Base-by-base conservation (phyloP, 2,888 invertebrate species). In the Exephanes ischioxanthus region DNA sequence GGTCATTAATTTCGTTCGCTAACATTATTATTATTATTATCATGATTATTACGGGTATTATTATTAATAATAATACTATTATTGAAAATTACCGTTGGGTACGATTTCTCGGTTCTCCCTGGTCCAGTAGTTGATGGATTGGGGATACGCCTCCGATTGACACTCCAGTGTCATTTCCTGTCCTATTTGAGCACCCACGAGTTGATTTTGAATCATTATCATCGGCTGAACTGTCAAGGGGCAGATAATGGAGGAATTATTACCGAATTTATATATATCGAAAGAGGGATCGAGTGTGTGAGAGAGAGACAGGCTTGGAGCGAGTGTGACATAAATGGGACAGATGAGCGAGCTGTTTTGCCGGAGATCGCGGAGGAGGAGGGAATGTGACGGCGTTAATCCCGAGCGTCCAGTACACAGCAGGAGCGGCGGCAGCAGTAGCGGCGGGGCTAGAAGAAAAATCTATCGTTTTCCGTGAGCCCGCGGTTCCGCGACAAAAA, bases 81-180 rank as follows among this genome's bases (percentile, higher is more conserved):
- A 16, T 5, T 3, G 14, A 63, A 86, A 88, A 95, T 95, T 94
- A 97, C 97, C 97, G 91, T 97, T 96, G 80, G 97, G 96, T 88
- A 97, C 96, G 84, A 97, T 97, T 91, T 97, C 97, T 48, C 97
- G 97, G 66, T 95, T 95, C 78, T 96, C 96, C 89, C 96, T 95
- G 76, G 96, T 96, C 98, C 98, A 98, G 93, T 98, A 98, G 94
- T 97, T 98, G 89, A 98, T 97, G 45, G 98, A 97, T 92, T 97
- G 97, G 2, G 98, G 98, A 94, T 96, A 97, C 0, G 97, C 98
- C 91, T 98, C 98, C 0, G 97, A 97, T 92, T 97, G 96, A 90
- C 98, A 98, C 92, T 97, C 97, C 87, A 98, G 94, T 3, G 96
- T 96, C 84, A 97, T 95, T 88, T 96, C 96, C 80, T 97, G 96